Percentiles rank a stretch among this genome's conserved stretches.
Conservation (phyloP, 2,113 vertebrate species). For the Gasterosteus nipponicus region DNA sequence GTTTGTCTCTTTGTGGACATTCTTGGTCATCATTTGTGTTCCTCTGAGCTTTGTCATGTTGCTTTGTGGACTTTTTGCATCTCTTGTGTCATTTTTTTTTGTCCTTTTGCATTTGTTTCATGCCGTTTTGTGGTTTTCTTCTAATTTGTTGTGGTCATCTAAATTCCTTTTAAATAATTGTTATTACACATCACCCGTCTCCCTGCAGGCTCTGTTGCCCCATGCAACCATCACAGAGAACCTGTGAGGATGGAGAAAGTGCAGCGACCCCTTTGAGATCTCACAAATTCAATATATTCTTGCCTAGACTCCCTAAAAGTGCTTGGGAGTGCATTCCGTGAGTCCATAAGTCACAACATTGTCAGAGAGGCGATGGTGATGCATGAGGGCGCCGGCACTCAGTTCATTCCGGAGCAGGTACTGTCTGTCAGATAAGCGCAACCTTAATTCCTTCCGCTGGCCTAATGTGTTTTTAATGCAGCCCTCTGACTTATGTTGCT, state of each 20-base stretch:
- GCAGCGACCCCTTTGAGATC: slow-evolving; percentile 64
- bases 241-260: slow-evolving; percentile 20
- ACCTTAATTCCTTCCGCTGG: slow-evolving; percentile 78
- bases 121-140: not conserved
- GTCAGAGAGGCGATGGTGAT: slow-evolving; percentile 74
- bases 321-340: slow-evolving; percentile 73
- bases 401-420: slow-evolving; percentile 67
- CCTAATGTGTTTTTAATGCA: slow-evolving; percentile 86
- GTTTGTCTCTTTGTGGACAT: not conserved
- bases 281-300: slow-evolving; percentile 77
- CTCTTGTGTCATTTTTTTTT: not conserved
- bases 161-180: not conserved
- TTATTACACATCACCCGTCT: not conserved
- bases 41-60: not conserved
- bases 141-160: not conserved
- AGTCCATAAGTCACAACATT: slow-evolving; percentile 80
- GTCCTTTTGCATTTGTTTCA: not conserved
- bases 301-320: slow-evolving; percentile 62
- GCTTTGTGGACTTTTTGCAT: not conserved
- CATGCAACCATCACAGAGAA: not conserved
- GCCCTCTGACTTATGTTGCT: slow-evolving; percentile 82
- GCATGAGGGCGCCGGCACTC: slow-evolving; percentile 62
- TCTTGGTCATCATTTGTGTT: not conserved
- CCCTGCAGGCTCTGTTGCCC: not conserved
- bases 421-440: slow-evolving; percentile 74